Evolutionary conservation across 2,113 vertebrate species (phyloP), one percentile per base, ranked within the genome.

Genomic region (Microcebus lehilahytsara): DNA sequence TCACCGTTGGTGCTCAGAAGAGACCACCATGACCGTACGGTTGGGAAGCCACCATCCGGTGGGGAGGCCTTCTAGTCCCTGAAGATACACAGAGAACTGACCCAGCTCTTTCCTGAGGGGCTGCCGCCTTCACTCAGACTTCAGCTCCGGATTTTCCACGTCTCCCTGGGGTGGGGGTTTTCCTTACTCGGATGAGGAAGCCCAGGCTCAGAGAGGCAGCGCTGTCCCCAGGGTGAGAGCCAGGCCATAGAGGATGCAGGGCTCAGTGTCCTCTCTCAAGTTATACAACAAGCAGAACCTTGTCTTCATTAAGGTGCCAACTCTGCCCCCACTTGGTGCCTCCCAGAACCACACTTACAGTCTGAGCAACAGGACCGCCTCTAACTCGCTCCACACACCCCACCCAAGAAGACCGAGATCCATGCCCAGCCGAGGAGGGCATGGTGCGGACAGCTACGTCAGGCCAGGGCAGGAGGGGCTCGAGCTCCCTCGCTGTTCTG

Each of bases 361-460:
- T 69, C 66, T 60, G 64, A 58, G 23, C 14, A 32, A 60, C 40
- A 37, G 20, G 64, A 51, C 3, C 23, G 37, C 25, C 27, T 69
- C 49, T 37, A 23, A 25, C 34, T 6, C 34, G 12, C 32, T 40
- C 34, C 32, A 32, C 25, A 30, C 23, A n/a, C 34, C 27, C 46
- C 46, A 72, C 14, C 22, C 30, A 22, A 22, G 72, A n/a, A 23
- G 17, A 1, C 0, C 0, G 7, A 9, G n/a, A 20, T 3, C 32
- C 6, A 46, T 84, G 23, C 34, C 40, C 46, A 72, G 77, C 34
- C 23, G 19, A 32, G 67, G 34, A 42, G 17, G 8, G 23, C 2
- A 1, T 25, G 1, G 4, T 5, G 34, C 14, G 27, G 58, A 27
- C 7, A 1, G 32, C 10, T 16, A 4, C 37, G 46, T 58, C 84